phyloP scores from a whole-genome alignment of 2,113 vertebrate genomes.

The Cettia cetti region DNA sequence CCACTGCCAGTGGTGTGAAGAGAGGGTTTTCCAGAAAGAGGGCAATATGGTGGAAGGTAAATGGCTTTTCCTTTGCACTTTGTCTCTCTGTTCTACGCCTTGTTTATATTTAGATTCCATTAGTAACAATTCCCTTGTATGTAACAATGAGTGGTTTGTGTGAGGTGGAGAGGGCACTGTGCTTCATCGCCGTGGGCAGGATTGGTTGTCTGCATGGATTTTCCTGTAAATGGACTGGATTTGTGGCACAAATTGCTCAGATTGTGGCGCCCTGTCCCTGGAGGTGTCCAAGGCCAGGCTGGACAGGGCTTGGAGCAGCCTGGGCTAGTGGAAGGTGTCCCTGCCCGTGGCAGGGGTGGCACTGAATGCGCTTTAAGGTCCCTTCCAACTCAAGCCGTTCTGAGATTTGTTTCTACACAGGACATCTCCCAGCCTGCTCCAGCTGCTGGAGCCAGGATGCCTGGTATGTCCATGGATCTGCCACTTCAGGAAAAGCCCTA shows the following conservation, averaged over 20 bases:
- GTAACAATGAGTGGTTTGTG: not conserved
- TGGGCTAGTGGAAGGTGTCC: not conserved
- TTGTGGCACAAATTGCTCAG: not conserved
- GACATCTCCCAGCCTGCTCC: not conserved
- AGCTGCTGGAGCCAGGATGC: not conserved
- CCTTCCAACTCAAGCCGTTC: not conserved
- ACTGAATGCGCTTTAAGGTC: not conserved
- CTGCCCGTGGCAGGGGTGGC: not conserved
- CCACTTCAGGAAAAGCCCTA: not conserved
- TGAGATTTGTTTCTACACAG: not conserved
- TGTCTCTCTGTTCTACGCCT: not conserved
- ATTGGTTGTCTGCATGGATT: not conserved
- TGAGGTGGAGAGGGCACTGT: not conserved
- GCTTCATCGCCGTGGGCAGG: not conserved
- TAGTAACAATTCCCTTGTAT: not conserved
- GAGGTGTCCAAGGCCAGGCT: not conserved
- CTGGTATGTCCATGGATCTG: not conserved
- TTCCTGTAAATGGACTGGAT: not conserved
- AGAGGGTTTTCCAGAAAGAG: conserved; percentile 88
- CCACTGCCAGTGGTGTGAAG: conserved; percentile 98
- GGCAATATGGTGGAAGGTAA: conserved; percentile 93
- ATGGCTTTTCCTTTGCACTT: not conserved
- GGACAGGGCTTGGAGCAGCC: not conserved
- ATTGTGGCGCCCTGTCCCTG: not conserved
- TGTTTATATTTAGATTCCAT: not conserved